Conservation (phyloP, 2,888 invertebrate species). For the Epinotia demarniana region DNA sequence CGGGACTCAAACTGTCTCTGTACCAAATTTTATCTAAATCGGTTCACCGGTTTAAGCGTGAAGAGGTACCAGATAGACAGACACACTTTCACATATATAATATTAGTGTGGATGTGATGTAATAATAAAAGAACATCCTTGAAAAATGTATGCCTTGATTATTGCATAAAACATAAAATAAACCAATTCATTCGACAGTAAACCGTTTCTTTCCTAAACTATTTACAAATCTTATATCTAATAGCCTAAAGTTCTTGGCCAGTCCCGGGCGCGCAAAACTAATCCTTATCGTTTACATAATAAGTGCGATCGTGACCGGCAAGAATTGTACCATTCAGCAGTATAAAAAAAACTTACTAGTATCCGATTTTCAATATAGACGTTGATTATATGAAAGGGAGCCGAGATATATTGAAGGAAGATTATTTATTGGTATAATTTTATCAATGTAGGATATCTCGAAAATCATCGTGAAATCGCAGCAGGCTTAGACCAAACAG, state of each 20-base stretch:
- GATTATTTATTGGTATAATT: not conserved
- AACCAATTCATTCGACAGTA: not conserved
- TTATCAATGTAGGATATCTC: not conserved
- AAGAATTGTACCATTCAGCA: not conserved
- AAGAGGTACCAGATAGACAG: too few relatives aligned
- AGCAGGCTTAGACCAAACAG: too few relatives aligned
- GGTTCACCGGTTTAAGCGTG: too few relatives aligned
- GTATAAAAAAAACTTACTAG: not conserved
- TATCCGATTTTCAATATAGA: not conserved
- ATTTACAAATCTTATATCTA: conserved; percentile 30
- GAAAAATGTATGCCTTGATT: not conserved
- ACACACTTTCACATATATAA: too few relatives aligned
- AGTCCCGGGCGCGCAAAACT: not conserved
- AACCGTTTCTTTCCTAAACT: conserved; percentile 5
- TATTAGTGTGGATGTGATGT: too few relatives aligned
- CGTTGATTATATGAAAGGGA: not conserved
- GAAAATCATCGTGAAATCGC: not conserved
- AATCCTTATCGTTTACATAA: not conserved
- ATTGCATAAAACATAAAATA: conserved; percentile 1
- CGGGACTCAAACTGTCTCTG: too few relatives aligned
- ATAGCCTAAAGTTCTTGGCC: conserved; percentile 12
- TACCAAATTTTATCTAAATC: too few relatives aligned
- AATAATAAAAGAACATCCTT: too few relatives aligned
- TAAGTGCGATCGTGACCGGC: not conserved
- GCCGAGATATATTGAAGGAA: not conserved